Percentiles rank a stretch among this genome's conserved stretches.
Evolutionary conservation across 1,140 invertebrate species (phyloP).

Genomic region (Papilio helenus): DNA sequence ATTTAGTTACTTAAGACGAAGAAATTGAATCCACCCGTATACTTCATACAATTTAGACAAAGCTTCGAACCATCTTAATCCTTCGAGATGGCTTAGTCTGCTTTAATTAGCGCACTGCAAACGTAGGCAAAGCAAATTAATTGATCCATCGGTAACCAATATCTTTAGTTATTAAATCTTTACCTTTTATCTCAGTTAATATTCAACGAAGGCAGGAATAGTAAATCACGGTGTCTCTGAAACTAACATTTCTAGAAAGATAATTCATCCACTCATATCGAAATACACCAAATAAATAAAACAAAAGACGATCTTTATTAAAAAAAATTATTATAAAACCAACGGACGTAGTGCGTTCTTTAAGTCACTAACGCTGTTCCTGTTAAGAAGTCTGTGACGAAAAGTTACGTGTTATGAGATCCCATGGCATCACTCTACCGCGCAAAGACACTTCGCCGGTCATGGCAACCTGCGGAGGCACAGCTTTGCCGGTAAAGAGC

Average conservation of each 20-base stretch:
- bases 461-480: too few relatives aligned
- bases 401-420: too few relatives aligned
- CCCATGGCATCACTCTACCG: too few relatives aligned
- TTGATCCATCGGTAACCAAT: background rate
- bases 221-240: background rate
- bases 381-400: too few relatives aligned
- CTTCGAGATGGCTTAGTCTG: background rate
- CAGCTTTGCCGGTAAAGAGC: too few relatives aligned
- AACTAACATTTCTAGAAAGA: background rate
- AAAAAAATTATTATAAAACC: too few relatives aligned
- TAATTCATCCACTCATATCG: too few relatives aligned
- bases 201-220: background rate
- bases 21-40: background rate
- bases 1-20: background rate
- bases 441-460: too few relatives aligned
- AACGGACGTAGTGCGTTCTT: too few relatives aligned
- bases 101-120: background rate
- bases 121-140: background rate
- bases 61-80: background rate
- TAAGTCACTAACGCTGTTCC: too few relatives aligned
- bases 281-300: too few relatives aligned
- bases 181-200: background rate
- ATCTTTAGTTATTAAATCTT: background rate
- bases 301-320: too few relatives aligned
- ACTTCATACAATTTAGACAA: background rate